Evolutionary conservation across 1,140 invertebrate species (phyloP), one percentile per base, ranked within the genome.

Genomic region (Arctopsyche grandis): DNA sequence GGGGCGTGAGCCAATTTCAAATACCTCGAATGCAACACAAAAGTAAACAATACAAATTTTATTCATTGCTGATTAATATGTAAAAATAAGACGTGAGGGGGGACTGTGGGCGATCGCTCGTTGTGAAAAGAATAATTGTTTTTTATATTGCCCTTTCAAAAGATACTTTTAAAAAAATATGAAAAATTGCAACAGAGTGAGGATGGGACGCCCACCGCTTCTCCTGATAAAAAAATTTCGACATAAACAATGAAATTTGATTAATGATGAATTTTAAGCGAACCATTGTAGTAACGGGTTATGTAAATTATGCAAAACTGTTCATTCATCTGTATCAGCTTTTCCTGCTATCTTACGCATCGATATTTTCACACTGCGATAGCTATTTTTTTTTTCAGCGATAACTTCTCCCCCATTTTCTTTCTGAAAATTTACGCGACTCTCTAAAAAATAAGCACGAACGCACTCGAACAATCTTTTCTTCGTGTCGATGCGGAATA

Each of bases 261-360:
- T 74, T 74, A 56, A 74, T 74, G 71, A 48, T 24, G 71, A 74
- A 56, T 74, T 74, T 56, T 56, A 74, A 74, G 38, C 12, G 22
- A 24, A 19, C 38, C 48, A 10, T 9, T 21, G 19, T 7, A 10
- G 22, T n/a, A 46, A 74, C 43, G 71, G 71, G 44, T 74, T 56
- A 29, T 74, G 71, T 74, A 74, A 74, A 74, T 74, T 74, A 74
- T 56, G 71, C 44, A 74, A 74, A 74, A 74, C 71, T 74, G 71
- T 74, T 56, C 71, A 29, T 56, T 52, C 71, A 16, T 74, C 71
- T 74, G 44, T 74, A 56, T 74, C 71, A 56, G 46, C 71, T 52
- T 74, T 56, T 74, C 43, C 44, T 71, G 43, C 7, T 38, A 38
- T 38, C 66, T 69, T 69, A 38, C 66, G 66, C 66, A 69, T 69